Evolutionary conservation across 2,888 invertebrate species (phyloP).

Genomic region (Platycheirus albimanus): DNA sequence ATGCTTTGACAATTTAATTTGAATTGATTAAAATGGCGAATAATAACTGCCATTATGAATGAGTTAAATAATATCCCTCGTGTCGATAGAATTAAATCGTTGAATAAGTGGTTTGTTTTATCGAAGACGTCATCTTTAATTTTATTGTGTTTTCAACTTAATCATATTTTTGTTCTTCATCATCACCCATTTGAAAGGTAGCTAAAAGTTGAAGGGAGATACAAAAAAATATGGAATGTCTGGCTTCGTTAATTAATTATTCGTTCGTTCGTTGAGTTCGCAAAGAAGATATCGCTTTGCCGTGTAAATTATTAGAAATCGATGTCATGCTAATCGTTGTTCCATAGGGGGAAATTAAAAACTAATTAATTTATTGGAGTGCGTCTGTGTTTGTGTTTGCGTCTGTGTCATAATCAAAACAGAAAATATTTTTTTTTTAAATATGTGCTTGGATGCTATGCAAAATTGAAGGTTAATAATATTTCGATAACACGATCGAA

Average conservation of each 20-base stretch:
- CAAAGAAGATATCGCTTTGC: neutral
- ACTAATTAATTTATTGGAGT: neutral
- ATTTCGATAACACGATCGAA: neutral
- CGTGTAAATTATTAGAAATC: neutral
- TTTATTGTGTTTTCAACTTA: neutral
- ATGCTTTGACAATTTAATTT: constrained; percentile 63
- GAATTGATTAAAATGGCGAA: constrained; percentile 45
- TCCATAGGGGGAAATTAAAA: constrained; percentile 1
- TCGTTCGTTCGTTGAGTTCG: neutral
- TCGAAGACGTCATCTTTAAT: constrained; percentile 21
- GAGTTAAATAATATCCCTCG: neutral
- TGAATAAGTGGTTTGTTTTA: neutral
- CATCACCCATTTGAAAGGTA: neutral
- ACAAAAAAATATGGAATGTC: neutral
- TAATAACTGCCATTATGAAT: neutral
- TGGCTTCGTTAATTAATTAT: constrained; percentile 1
- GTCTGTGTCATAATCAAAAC: neutral
- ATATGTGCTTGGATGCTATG: constrained; percentile 2
- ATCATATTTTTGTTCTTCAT: neutral
- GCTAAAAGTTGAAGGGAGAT: neutral
- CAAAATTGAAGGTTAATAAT: constrained; percentile 8
- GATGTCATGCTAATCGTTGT: neutral
- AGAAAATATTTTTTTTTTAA: neutral
- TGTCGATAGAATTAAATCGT: neutral
- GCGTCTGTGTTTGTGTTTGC: neutral